Percentiles rank a stretch among this genome's conserved stretches.
phyloP scores from a whole-genome alignment of 2,888 invertebrate genomes.

The Cataglyphis altisquamis region DNA sequence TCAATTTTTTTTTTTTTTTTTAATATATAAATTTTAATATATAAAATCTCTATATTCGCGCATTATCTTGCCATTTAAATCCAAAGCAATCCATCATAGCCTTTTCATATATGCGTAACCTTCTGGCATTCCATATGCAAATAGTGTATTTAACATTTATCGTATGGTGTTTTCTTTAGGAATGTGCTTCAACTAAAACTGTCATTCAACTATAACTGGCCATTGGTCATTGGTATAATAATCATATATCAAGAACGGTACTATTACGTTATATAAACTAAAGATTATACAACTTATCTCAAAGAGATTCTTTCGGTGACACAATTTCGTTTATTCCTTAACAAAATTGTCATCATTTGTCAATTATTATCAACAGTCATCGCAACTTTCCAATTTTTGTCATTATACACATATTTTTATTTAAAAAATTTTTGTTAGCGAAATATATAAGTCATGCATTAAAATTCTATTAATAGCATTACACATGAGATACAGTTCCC shows the following conservation, averaged over 20 bases:
- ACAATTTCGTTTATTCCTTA: background rate
- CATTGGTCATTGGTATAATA: background rate
- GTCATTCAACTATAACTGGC: background rate
- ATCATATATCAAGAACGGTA: background rate
- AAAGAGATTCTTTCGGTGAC: background rate
- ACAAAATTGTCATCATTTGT: background rate
- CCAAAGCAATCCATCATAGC: background rate
- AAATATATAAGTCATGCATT: background rate
- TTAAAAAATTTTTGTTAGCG: too few species aligned
- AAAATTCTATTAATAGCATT: background rate
- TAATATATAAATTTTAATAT: background rate
- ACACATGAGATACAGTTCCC: too few species aligned
- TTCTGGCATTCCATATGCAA: background rate
- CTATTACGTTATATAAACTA: background rate
- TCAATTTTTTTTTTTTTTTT: background rate
- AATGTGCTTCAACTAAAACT: background rate
- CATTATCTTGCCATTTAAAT: background rate
- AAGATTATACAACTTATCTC: background rate
- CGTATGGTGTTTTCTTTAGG: background rate
- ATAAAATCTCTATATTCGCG: background rate
- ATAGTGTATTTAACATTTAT: background rate
- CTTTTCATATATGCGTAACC: background rate
- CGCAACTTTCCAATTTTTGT: background rate
- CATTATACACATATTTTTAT: background rate
- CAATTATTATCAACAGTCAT: background rate